Evolutionary conservation across 2,888 invertebrate species (phyloP), one percentile per base, ranked within the genome.

Genomic region (Hemistola chrysoprasaria): DNA sequence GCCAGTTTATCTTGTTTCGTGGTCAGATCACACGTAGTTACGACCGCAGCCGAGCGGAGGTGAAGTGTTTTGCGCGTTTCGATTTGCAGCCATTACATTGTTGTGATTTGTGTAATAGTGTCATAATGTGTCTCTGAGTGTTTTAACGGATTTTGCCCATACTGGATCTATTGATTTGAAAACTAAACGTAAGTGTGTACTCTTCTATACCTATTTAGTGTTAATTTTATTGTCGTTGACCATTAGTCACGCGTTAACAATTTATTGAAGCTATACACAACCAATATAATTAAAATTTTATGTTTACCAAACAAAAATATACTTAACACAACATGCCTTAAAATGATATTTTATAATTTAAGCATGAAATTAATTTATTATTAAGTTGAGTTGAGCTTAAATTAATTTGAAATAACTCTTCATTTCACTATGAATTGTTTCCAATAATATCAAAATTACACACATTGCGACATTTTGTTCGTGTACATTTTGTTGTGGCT

Each of bases 401-500:
- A 16, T 16, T 16, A 16, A 3, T 3, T 16, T 16, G 2, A 4
- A 16, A 16, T 16, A 16, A 16, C 16, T 16, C 16, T 16, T 16
- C 16, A 16, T 16, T 16, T 16, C 4, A 16, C 16, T 2, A 16
- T 16, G 16, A 16, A 38, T 44, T 47, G 47, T 42, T 27, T 40
- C 26, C 38, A 51, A 35, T 37, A 50, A 47, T 38, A 37, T 25
- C 8, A 38, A 36, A 44, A 47, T 42, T 32, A 45, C 40, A 35
- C 35, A 43, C 35, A 40, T 40, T 45, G 31, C 25, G 25, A 28
- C 35, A 42, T 51, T 51, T 34, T 32, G 38, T 42, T 44, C 24
- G 44, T 40, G 47, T 46, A 40, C 40, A 51, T 43, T 48, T 43
- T 43, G 48, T 38, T 46, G 41, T 16, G 46, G 46, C 46, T 47